These are phyloP conservation scores for Myotis lucifugus DNA, from an alignment of 2,113 vertebrate species.

Conservation along the genomic window DNA sequence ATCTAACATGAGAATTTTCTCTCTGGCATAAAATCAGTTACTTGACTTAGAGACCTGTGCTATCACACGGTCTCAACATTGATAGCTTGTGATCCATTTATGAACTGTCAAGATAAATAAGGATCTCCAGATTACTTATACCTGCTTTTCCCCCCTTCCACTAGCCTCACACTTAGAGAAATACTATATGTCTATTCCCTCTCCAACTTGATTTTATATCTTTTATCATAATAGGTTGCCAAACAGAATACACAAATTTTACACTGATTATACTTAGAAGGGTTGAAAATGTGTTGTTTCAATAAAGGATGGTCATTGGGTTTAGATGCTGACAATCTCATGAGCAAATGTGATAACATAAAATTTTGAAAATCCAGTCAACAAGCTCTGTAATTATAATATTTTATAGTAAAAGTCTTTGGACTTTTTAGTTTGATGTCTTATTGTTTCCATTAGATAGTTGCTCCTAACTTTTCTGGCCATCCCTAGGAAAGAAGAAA, in stretches of 20 bases:
- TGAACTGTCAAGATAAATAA: conserved; percentile 54
- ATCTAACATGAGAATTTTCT: conserved; percentile 40
- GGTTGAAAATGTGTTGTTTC: not conserved
- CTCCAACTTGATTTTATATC: conserved; percentile 26
- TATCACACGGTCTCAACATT: conserved; percentile 6
- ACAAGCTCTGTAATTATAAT: not conserved
- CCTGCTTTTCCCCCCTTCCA: not conserved
- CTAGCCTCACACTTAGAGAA: conserved; percentile 30
- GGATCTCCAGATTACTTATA: conserved; percentile 56
- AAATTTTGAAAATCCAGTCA: not conserved
- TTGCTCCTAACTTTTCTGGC: not conserved
- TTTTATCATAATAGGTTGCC: not conserved
- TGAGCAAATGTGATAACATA: not conserved
- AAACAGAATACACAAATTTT: not conserved
- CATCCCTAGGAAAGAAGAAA: not conserved
- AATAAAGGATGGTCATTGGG: not conserved
- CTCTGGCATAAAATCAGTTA: conserved; percentile 67
- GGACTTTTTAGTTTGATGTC: not conserved
- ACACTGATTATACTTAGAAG: not conserved
- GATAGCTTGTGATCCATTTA: conserved; percentile 57
- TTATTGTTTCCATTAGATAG: not conserved
- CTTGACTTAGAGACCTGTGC: conserved; percentile 59
- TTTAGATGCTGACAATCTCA: not conserved
- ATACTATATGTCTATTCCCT: conserved; percentile 43
- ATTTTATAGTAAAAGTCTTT: not conserved